These are phyloP conservation scores for Sebastes hubbsi DNA, from an alignment of 2,797 vertebrate genomes.

Conservation along the genomic window DNA sequence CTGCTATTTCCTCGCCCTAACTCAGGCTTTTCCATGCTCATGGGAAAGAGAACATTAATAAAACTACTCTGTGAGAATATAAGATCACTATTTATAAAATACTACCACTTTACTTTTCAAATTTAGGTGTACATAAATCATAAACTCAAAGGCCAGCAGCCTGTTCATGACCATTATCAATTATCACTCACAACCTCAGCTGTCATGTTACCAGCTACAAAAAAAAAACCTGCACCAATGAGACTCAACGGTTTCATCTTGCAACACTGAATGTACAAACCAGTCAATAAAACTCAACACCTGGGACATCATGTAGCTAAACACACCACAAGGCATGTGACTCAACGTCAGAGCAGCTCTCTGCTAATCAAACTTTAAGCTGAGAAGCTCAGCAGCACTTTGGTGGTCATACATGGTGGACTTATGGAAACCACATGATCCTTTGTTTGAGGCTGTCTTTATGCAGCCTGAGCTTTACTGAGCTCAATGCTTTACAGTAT, in stretches of 20 bases:
- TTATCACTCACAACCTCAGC: neutral
- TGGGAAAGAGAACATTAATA: neutral
- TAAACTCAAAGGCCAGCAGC: neutral
- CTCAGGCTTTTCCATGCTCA: neutral
- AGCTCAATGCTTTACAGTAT: neutral
- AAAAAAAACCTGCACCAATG: neutral
- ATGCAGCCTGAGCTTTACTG: conserved; percentile 2
- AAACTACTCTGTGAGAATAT: neutral
- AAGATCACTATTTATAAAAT: neutral
- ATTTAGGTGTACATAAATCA: neutral
- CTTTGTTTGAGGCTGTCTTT: neutral
- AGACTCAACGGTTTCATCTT: conserved; percentile 10
- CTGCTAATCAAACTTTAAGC: conserved; percentile 27
- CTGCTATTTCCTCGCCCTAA: neutral
- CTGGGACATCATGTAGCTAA: conserved; percentile 42
- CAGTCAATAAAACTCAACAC: conserved; percentile 50
- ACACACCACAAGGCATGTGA: conserved; percentile 39
- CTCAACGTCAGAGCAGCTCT: conserved; percentile 35
- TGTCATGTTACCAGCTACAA: neutral
- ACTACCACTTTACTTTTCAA: neutral
- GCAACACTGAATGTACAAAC: conserved; percentile 19
- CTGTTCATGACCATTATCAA: neutral
- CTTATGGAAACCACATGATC: neutral
- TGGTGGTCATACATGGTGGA: neutral
- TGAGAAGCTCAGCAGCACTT: conserved; percentile 10